Conservation (phyloP, 2,113 vertebrate species). For the Rana temporaria region DNA sequence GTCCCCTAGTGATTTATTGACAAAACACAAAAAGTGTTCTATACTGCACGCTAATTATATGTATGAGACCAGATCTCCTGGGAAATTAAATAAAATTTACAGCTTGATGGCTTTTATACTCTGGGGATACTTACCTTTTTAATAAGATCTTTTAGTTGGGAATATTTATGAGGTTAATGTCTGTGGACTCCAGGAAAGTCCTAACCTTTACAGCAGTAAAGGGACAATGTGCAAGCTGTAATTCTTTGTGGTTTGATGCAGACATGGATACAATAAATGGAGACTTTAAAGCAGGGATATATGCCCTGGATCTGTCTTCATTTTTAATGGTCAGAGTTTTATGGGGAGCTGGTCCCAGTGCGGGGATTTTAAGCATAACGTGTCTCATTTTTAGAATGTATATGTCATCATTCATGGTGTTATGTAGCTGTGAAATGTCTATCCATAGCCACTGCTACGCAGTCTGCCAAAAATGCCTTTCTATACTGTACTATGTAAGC, state of each 20-base stretch:
- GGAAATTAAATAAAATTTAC: slow-evolving; percentile 99
- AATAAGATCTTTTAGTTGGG: slow-evolving; percentile 95
- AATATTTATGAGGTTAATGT: slow-evolving; percentile 91
- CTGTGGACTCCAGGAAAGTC: slow-evolving; percentile 75
- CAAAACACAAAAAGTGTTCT: slow-evolving; percentile 93
- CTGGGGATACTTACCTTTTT: slow-evolving; percentile 94
- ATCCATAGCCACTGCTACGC: background rate
- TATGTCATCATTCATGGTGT: background rate
- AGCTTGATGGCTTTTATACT: slow-evolving; percentile 90
- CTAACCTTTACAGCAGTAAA: slow-evolving; percentile 70
- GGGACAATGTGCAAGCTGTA: slow-evolving; percentile 57
- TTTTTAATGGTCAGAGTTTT: slow-evolving; percentile 55
- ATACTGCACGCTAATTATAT: slow-evolving; percentile 97
- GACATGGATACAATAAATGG: slow-evolving; percentile 65
- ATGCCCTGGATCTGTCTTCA: slow-evolving; percentile 54
- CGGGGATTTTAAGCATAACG: background rate
- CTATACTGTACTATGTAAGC: no score
- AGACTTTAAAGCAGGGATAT: slow-evolving; percentile 56
- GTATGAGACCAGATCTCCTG: slow-evolving; percentile 93
- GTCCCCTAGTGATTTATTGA: slow-evolving; percentile 94
- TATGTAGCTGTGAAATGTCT: slow-evolving; percentile 26
- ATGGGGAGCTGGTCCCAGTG: slow-evolving; percentile 46
- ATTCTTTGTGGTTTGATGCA: slow-evolving; percentile 62
- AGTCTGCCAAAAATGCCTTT: slow-evolving; percentile 14
- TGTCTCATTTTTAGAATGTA: slow-evolving; percentile 30